phyloP scores from a whole-genome alignment of 2,113 vertebrate species.

The Oncorhynchus clarkii region DNA sequence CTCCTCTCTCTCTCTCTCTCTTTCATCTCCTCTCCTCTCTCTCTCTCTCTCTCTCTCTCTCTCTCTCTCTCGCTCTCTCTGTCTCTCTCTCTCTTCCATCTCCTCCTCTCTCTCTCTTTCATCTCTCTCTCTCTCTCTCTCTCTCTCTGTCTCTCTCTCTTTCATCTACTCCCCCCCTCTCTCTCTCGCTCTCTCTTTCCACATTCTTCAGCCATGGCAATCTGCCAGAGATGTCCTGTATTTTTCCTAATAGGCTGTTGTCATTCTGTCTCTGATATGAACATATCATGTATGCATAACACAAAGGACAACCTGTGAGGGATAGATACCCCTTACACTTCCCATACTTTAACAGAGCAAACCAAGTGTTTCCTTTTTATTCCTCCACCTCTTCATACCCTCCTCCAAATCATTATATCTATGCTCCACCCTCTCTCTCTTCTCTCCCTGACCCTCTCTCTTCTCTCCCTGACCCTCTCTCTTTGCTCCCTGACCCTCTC shows the following conservation, averaged over 20 bases:
- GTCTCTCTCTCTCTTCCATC: too few species aligned
- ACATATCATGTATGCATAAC: neutral
- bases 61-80: too few species aligned
- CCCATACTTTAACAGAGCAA: neutral
- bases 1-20: too few species aligned
- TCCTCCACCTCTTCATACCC: neutral
- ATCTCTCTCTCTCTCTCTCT: too few species aligned
- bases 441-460: neutral
- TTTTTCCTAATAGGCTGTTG: neutral
- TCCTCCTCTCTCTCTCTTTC: neutral
- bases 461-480: neutral
- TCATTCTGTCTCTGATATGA: neutral
- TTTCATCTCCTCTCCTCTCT: too few species aligned
- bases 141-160: too few species aligned
- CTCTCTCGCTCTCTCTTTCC: neutral
- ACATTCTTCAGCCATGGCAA: conserved; percentile 13
- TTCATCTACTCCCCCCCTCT: neutral
- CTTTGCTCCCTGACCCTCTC: too few species aligned
- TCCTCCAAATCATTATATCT: neutral
- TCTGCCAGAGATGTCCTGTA: conserved; percentile 7
- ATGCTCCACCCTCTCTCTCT: neutral
- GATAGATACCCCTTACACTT: neutral
- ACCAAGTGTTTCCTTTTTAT: neutral
- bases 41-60: too few species aligned
- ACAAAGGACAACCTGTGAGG: neutral